Base-by-base conservation (phyloP, 2,888 invertebrate species). In the Byasa hedistus region DNA sequence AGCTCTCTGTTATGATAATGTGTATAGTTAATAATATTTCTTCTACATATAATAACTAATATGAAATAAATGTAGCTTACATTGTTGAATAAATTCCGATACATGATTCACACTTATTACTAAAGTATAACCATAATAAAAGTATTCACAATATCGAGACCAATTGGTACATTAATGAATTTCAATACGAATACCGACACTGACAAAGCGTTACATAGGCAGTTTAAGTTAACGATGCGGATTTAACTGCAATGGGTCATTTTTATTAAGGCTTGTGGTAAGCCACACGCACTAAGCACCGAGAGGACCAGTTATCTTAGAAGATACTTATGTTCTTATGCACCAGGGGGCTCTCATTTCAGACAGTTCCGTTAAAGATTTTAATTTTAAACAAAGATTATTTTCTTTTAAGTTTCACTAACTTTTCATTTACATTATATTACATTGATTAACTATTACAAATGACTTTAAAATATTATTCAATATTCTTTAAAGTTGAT, bases 221-320 rank as follows among this genome's bases (percentile, higher is more conserved):
- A 75, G 79, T 81, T 79, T 77, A 76, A 73, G 76, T 84, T 87
- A 86, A 87, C 85, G 85, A 83, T 76, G 69, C 70, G 72, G 76
- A 79, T 72, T 79, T 79, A 74, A 76, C 78, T 63, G 71, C 71
- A 72, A 73, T 73, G 76, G 69, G 73, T 75, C 76, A 79, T 69
- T 82, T 83, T 87, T 84, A 81, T 85, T 88, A 85, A 84, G 84
- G 81, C 80, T 75, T 87, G 90, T 79, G 90, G 90, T 84, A 66
- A 76, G 81, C 90, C 88, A 72, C 86, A 51, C 23, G 72, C 69
- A 69, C 71, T 73, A 70, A 72, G 52, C 56, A 56, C 62, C 19
- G 7, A 32, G 3, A 69, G 70, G 70, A 69, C 66, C 69, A 70
- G 68, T 72, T 70, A 73, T 72, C 69, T 69, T 71, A 69, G 68